Percentiles rank a stretch among this genome's conserved stretches.
Conservation (phyloP, 1,140 invertebrate genomes). For the Panagrolaimus sp. region DNA sequence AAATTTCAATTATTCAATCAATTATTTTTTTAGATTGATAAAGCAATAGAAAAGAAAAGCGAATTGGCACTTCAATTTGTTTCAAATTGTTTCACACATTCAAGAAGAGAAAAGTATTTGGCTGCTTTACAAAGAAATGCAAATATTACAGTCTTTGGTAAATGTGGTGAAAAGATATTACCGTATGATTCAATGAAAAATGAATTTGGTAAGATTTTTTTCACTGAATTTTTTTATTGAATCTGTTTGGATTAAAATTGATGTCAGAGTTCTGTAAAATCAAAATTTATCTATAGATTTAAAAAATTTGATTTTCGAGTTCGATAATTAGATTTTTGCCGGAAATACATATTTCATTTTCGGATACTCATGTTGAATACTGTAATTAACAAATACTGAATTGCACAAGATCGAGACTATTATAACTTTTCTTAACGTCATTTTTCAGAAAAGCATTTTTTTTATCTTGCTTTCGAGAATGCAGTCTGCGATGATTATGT, state of each 20-base stretch:
- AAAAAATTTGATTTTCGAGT: too few species aligned
- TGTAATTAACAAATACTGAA: background rate
- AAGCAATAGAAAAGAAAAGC: background rate
- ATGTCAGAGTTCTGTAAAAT: too few species aligned
- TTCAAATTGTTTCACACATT: constrained; percentile 4
- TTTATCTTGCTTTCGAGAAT: background rate
- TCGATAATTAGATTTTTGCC: too few species aligned
- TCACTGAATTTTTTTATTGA: background rate
- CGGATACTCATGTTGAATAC: background rate
- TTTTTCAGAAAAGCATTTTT: background rate
- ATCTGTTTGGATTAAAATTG: too few species aligned
- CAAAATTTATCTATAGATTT: too few species aligned
- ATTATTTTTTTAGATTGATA: background rate
- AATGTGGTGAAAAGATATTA: background rate
- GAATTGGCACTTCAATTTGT: background rate
- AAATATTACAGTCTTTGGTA: background rate
- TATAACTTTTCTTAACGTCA: background rate
- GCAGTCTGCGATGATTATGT: background rate
- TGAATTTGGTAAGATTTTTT: background rate
- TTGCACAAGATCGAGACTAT: background rate
- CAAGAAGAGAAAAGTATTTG: background rate
- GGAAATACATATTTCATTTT: background rate
- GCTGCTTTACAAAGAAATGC: background rate
- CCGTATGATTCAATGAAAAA: background rate
- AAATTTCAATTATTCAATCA: too few species aligned